Evolutionary conservation across 2,113 vertebrate genomes (phyloP), one percentile per base, ranked within the genome.

Genomic region (Corvus cornix): DNA sequence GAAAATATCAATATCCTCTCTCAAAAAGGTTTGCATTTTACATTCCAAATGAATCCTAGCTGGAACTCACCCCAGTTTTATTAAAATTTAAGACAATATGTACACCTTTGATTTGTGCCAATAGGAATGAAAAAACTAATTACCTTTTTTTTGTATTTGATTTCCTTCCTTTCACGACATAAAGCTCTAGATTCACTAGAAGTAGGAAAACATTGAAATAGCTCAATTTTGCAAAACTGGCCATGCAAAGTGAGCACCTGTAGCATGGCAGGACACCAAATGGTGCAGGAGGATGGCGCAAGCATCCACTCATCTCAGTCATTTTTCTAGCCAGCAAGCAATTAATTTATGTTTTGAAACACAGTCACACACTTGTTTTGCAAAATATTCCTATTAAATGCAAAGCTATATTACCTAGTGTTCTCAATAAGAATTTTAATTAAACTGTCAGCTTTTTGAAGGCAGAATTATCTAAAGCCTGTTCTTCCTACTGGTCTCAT

Each of bases 391-490:
- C 80, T 63, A 82, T 94, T 91, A 93, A 91, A 97, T 41, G 51
- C 56, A 20, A 92, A 92, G 81, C 87, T 92, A 48, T 92, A 89
- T 96, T 89, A 96, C 82, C 78, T 76, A 81, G 70, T 14, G 41
- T 81, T 94, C 81, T 82, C 84, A 94, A 81, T 37, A 80, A 96
- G 89, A 81, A 94, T 95, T 96, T 96, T 97, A 97, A 98, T 97
- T 97, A 97, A 96, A 97, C 92, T 97, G 94, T 96, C 96, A 97
- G 76, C 37, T 94, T 93, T 91, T 82, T 66, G 46, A 75, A 33
- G 82, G 10, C 48, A 97, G 97, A 59, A 93, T 96, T 31, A 95
- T 94, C 84, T 91, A 26, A 96, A 89, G 55, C 85, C 66, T 44
- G 51, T 33, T 96, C 93, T 89, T 92, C 26, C 86, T 63, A 69